Conservation (phyloP, 2,888 invertebrate species). For the Callyntrura sp. region DNA sequence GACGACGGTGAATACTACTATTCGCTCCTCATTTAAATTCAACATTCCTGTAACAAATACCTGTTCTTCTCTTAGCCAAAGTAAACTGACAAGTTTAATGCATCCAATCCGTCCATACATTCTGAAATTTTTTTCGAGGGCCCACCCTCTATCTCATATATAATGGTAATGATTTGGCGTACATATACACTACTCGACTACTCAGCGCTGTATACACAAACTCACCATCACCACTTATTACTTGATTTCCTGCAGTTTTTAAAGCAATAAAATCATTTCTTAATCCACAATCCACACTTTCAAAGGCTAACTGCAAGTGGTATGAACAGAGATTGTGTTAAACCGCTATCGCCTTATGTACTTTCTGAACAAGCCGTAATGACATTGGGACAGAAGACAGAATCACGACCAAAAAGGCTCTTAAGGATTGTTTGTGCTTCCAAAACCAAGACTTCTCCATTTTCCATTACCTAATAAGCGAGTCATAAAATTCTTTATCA, state of each 20-base stretch:
- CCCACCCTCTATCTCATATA: conserved; percentile 64
- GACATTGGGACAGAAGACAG: conserved; percentile 28
- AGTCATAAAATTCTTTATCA: conserved; percentile 73
- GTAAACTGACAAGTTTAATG: conserved; percentile 77
- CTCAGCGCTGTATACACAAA: conserved; percentile 20
- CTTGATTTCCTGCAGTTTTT: conserved; percentile 68
- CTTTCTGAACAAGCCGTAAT: background rate
- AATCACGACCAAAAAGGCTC: background rate
- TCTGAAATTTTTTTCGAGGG: conserved; percentile 61
- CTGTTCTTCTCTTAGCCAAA: conserved; percentile 70
- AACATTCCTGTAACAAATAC: conserved; percentile 79
- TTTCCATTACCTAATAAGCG: conserved; percentile 10
- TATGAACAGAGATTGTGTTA: conserved; percentile 33
- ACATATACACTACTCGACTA: conserved; percentile 58
- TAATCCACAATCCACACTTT: conserved; percentile 75
- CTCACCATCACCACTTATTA: conserved; percentile 52
- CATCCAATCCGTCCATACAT: conserved; percentile 69
- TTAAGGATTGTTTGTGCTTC: background rate
- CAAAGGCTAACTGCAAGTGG: conserved; percentile 14
- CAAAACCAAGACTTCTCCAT: background rate
- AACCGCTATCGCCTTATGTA: conserved; percentile 12
- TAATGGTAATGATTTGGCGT: conserved; percentile 15
- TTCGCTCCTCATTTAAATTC: conserved; percentile 53
- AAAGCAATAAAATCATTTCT: conserved; percentile 75
- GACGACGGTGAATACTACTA: background rate